phyloP scores from a whole-genome alignment of 2,797 vertebrate species.

The Aulostomus chinensis region DNA sequence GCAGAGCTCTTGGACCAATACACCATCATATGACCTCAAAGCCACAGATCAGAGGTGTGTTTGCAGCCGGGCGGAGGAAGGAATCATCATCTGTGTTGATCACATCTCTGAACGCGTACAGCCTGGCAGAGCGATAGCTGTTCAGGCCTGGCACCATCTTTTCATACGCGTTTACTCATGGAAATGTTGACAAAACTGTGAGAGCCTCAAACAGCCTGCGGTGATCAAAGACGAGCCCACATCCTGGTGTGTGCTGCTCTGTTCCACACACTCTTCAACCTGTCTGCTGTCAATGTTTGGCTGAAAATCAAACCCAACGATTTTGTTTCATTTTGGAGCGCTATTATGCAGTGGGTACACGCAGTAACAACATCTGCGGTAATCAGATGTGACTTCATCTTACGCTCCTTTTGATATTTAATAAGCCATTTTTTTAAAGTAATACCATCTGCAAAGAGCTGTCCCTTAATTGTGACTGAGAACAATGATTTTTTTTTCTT shows the following conservation, averaged over 20 bases:
- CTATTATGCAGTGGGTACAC: too few species aligned
- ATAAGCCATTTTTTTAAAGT: too few species aligned
- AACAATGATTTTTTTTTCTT: too few species aligned
- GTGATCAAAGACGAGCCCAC: slow-evolving; percentile 12
- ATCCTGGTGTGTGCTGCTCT: not conserved
- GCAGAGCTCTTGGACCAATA: slow-evolving; percentile 38
- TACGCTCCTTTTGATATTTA: too few species aligned
- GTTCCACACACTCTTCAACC: not conserved
- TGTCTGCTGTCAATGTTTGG: not conserved
- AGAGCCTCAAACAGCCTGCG: slow-evolving; percentile 1
- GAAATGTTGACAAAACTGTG: slow-evolving; percentile 9
- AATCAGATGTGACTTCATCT: too few species aligned
- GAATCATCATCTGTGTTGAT: slow-evolving; percentile 24
- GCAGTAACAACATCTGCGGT: too few species aligned
- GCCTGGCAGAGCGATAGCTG: not conserved
- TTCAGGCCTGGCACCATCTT: not conserved
- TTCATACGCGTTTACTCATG: not conserved
- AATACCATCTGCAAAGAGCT: too few species aligned
- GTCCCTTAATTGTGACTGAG: too few species aligned
- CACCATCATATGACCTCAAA: slow-evolving; percentile 37
- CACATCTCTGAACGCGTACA: not conserved
- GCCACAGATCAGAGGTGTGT: slow-evolving; percentile 36
- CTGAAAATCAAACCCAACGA: too few species aligned
- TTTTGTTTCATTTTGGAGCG: too few species aligned
- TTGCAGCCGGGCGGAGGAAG: slow-evolving; percentile 15